Base-by-base conservation (phyloP, 2,888 invertebrate genomes). In the Erebia ligea region DNA sequence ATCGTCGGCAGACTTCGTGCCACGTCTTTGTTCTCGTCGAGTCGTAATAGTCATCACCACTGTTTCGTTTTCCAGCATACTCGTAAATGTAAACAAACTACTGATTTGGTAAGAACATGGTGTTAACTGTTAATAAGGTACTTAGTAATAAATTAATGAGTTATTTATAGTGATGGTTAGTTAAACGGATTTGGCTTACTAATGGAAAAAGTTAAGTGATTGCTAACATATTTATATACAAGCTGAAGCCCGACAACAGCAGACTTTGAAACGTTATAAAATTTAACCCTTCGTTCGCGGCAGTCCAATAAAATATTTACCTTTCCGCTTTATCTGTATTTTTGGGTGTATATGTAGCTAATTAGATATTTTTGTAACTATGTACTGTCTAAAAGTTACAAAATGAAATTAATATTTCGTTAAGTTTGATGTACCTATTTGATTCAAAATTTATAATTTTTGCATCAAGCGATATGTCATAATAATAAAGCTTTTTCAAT, bases 1-100 rank as follows among this genome's bases (percentile, higher is more conserved):
- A 64, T 76, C 78, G 75, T 79, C 81, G 80, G 72, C 58, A 19
- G 54, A 61, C 64, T 62, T 76, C 78, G 78, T 66, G 56, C 67
- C 64, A 56, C 74, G 71, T 80, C 78, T 80, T 81, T 81, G 80
- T 81, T 82, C 79, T 76, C 77, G 72, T 77, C 74, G 73, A 75
- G 74, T 75, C 75, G 75, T 76, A 76, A 75, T 70, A 71, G 75
- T 75, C 75, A 77, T 78, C 75, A 74, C 73, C 73, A 76, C 69
- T 75, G 72, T 75, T 75, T 73, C 75, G 75, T 78, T 76, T 74
- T 71, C 72, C 70, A 70, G 74, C 76, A 74, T 69, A 72, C 76
- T 77, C 74, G 74, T 69, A 72, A 76, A 77, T 74, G 73, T 78
- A 77, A 79, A 79, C 77, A 78, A 76, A 77, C 76, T 76, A 62